These are phyloP conservation scores for Rhinichthys klamathensis DNA, from an alignment of 2,113 vertebrate species.

Conservation along the genomic window DNA sequence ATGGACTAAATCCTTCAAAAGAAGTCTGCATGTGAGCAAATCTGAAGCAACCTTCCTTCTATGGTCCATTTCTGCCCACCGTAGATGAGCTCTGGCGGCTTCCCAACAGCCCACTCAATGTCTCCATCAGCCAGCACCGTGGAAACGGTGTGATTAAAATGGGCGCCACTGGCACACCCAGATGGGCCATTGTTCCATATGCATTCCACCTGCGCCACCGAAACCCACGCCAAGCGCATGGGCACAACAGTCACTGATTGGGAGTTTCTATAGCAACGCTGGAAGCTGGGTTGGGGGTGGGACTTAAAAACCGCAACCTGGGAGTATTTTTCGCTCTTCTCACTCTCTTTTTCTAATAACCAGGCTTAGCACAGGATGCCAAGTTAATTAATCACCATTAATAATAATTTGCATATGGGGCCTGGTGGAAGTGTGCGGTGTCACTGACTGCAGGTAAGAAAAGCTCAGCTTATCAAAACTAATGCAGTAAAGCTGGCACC, in stretches of 20 bases:
- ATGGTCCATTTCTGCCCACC: conserved; percentile 23
- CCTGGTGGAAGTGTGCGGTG: conserved; percentile 72
- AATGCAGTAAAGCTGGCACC: conserved; percentile 68
- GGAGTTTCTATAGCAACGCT: conserved; percentile 77
- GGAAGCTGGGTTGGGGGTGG: conserved; percentile 65
- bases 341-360: conserved; percentile 70
- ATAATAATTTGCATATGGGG: conserved; percentile 80
- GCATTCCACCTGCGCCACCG: conserved; percentile 79
- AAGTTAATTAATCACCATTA: conserved; percentile 79
- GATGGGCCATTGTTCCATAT: conserved; percentile 79
- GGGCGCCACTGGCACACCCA: conserved; percentile 77
- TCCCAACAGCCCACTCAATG: conserved; percentile 71
- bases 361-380: conserved; percentile 78
- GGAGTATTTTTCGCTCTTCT: conserved; percentile 65
- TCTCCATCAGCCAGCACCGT: conserved; percentile 78
- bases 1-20: neutral
- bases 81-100: conserved; percentile 63
- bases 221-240: conserved; percentile 75
- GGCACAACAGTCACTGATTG: conserved; percentile 73
- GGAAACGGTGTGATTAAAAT: conserved; percentile 78
- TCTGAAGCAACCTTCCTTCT: neutral
- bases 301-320: conserved; percentile 71
- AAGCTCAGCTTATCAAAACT: conserved; percentile 71
- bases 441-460: conserved; percentile 76
- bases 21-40: conserved; percentile 24